phyloP scores from a whole-genome alignment of 2,113 vertebrate genomes.

The Hippocampus barbouri region DNA sequence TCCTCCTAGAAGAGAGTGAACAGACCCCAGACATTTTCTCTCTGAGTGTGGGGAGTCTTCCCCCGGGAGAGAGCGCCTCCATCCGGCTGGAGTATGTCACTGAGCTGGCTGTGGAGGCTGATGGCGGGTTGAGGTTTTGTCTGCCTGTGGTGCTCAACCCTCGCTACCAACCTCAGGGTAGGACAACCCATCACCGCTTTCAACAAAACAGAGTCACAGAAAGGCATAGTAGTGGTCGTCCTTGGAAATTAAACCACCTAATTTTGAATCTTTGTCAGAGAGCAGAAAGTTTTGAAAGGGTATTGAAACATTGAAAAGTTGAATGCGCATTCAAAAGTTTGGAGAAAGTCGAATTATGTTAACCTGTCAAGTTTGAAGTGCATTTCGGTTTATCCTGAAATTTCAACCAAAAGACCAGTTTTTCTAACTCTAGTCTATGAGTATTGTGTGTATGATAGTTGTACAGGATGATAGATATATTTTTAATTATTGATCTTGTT shows the following conservation, averaged over 20 bases:
- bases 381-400: background rate
- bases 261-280: too few relatives aligned
- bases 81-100: constrained; percentile 76
- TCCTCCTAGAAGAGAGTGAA: constrained; percentile 75
- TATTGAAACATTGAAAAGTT: background rate
- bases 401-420: background rate
- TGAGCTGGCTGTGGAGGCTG: constrained; percentile 75
- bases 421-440: too few relatives aligned
- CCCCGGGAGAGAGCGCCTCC: constrained; percentile 66
- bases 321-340: background rate
- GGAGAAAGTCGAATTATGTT: background rate
- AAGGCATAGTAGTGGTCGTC: background rate
- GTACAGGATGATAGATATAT: too few relatives aligned
- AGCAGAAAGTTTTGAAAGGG: background rate
- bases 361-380: background rate
- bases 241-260: background rate
- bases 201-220: background rate
- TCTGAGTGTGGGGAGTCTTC: constrained; percentile 77
- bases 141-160: constrained; percentile 80
- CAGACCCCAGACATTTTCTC: constrained; percentile 74
- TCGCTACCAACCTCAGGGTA: constrained; percentile 73
- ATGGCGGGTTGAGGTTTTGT: constrained; percentile 74
- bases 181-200: background rate
- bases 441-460: too few relatives aligned
- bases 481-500: too few relatives aligned